Percentiles rank a stretch among this genome's conserved stretches.
phyloP scores from a whole-genome alignment of 2,888 invertebrate genomes.

The Ophion costatus region DNA sequence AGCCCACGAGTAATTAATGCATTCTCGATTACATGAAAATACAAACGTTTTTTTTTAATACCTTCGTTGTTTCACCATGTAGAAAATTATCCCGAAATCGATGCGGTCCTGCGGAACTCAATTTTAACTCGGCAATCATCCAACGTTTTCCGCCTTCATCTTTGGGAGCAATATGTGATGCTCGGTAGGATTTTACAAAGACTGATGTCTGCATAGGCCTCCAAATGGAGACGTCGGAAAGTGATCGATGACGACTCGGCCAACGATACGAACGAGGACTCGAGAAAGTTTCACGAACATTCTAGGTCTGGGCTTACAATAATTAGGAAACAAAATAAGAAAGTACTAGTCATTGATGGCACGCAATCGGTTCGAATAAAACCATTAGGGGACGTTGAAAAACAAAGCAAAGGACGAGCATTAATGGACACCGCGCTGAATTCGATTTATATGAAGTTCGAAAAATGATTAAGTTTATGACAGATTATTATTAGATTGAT shows the following conservation, averaged over 20 bases:
- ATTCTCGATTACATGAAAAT: conserved; percentile 42
- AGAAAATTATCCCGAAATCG: conserved; percentile 51
- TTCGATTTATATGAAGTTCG: too few species aligned
- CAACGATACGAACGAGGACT: neutral
- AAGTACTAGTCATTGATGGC: too few species aligned
- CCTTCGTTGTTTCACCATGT: neutral
- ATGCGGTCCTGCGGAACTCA: conserved; percentile 52
- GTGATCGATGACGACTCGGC: neutral
- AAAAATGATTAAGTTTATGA: too few species aligned
- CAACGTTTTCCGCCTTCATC: conserved; percentile 55
- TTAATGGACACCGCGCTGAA: too few species aligned
- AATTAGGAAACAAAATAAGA: too few species aligned
- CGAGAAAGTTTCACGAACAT: too few species aligned
- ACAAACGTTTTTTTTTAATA: conserved; percentile 9
- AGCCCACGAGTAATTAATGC: conserved; percentile 41
- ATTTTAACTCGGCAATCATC: conserved; percentile 54
- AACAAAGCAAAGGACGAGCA: too few species aligned
- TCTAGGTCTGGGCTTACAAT: too few species aligned
- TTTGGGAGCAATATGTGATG: conserved; percentile 40
- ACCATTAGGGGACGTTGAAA: too few species aligned
- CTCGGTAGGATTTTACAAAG: conserved; percentile 48
- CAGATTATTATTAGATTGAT: too few species aligned
- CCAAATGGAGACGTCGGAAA: conserved; percentile 11
- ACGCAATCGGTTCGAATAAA: too few species aligned
- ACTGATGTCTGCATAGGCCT: conserved; percentile 17